These are phyloP conservation scores for Rosalia funebris DNA, from an alignment of 2,888 invertebrate genomes.

Conservation along the genomic window DNA sequence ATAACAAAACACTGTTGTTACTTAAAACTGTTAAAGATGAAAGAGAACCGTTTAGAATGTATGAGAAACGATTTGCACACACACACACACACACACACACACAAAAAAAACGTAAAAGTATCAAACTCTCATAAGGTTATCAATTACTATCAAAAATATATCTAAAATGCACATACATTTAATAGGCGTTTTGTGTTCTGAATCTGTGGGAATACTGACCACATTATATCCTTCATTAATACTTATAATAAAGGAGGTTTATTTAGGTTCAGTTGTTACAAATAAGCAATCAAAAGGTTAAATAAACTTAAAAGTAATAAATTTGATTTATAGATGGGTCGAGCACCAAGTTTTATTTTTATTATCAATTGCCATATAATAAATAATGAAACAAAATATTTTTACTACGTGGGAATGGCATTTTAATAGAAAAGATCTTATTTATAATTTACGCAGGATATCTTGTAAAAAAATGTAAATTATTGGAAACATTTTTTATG, in stretches of 20 bases:
- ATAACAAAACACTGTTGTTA: too few relatives aligned
- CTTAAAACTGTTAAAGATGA: too few relatives aligned
- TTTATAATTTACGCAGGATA: too few relatives aligned
- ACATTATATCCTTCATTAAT: background rate
- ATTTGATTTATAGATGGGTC: background rate
- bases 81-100: background rate
- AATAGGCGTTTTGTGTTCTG: background rate
- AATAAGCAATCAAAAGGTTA: constrained; percentile 1
- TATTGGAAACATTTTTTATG: too few relatives aligned
- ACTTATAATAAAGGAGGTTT: background rate
- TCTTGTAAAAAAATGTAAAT: too few relatives aligned
- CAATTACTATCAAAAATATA: background rate
- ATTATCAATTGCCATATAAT: background rate
- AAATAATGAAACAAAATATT: too few relatives aligned
- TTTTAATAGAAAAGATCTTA: too few relatives aligned
- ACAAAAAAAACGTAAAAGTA: background rate
- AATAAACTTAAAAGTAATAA: background rate
- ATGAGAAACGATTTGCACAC: background rate
- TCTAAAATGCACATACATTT: background rate
- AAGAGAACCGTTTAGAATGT: too few relatives aligned
- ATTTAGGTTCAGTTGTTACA: background rate
- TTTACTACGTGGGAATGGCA: too few relatives aligned
- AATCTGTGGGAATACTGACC: background rate
- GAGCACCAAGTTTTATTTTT: background rate
- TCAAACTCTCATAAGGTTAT: background rate